Conservation (phyloP, 2,797 vertebrate species). For the Hydrocynus forskahlii region DNA sequence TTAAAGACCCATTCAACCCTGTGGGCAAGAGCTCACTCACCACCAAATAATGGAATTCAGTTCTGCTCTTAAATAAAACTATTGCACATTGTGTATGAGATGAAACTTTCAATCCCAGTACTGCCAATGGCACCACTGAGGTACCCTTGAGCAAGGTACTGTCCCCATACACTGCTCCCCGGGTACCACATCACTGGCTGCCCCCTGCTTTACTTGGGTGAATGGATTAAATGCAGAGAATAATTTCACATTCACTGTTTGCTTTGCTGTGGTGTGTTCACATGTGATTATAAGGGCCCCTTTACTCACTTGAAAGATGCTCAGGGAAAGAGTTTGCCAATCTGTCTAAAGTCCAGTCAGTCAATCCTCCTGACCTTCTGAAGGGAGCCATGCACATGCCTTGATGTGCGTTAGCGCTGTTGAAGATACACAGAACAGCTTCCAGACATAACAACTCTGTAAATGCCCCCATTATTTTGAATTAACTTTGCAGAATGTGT, state of each 20-base stretch:
- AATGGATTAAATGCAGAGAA: no score
- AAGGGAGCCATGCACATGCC: not conserved
- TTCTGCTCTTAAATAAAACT: conserved; percentile 28
- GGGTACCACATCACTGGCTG: no score
- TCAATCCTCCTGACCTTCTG: not conserved
- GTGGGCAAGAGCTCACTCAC: not conserved
- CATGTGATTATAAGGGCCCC: no score
- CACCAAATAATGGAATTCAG: conserved; percentile 8
- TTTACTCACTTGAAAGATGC: no score
- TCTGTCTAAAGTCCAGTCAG: not conserved
- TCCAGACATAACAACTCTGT: conserved; percentile 39
- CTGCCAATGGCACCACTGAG: no score
- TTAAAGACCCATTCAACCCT: conserved; percentile 26
- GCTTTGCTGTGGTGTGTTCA: no score
- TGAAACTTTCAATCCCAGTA: not conserved
- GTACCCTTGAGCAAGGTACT: no score
- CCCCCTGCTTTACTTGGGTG: no score
- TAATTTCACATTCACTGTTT: no score
- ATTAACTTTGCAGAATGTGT: conserved; percentile 27
- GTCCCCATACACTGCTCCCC: no score
- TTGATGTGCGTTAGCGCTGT: not conserved
- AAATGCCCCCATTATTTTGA: conserved; percentile 38
- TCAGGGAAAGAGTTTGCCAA: no score
- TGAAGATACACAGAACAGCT: not conserved
- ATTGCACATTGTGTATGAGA: conserved; percentile 5